Conservation (phyloP, 2,888 invertebrate species). For the Aricia artaxerxes region DNA sequence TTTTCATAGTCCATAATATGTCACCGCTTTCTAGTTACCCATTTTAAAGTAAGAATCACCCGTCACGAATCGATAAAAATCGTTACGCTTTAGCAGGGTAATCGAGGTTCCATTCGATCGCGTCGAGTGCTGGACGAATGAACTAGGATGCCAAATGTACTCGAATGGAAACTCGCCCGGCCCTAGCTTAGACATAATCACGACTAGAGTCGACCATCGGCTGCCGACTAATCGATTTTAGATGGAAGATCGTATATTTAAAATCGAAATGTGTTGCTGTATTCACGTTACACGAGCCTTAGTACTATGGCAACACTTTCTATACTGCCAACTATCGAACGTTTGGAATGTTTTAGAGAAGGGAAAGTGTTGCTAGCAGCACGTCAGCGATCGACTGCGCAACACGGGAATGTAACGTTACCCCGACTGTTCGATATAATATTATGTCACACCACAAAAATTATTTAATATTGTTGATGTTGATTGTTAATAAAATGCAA, state of each 20-base stretch:
- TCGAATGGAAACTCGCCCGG: conserved; percentile 39
- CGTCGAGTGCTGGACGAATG: conserved; percentile 22
- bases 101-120: conserved; percentile 42
- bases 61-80: conserved; percentile 45
- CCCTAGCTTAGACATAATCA: conserved; percentile 38
- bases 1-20: conserved; percentile 56
- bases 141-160: conserved; percentile 31
- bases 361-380: conserved; percentile 46
- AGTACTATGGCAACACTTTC: conserved; percentile 48
- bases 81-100: conserved; percentile 43
- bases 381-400: conserved; percentile 45
- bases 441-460: conserved; percentile 78
- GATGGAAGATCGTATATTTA: conserved; percentile 40
- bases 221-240: conserved; percentile 40
- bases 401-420: conserved; percentile 61
- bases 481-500: conserved; percentile 89
- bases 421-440: conserved; percentile 61
- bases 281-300: conserved; percentile 59
- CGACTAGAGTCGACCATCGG: conserved; percentile 40
- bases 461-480: conserved; percentile 88
- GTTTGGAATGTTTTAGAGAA: conserved; percentile 33
- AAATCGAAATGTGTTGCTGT: conserved; percentile 44
- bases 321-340: conserved; percentile 33
- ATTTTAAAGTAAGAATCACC: conserved; percentile 60
- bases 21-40: conserved; percentile 70